Evolutionary conservation across 2,888 invertebrate species (phyloP).

Genomic region (Amphipoea oculea): DNA sequence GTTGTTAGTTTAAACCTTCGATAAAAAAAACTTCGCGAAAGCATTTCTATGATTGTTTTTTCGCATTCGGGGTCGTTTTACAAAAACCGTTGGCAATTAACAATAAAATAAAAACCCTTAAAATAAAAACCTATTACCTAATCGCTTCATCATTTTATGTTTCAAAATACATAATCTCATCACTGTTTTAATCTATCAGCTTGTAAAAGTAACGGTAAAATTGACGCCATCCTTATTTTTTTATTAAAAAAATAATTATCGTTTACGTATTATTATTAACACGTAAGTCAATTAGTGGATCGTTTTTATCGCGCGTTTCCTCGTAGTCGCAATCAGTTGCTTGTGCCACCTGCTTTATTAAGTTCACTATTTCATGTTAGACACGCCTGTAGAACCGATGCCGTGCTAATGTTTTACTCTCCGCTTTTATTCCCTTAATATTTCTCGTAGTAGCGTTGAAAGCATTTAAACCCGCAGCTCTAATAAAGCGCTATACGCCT

Average conservation of each 20-base stretch:
- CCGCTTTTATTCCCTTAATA: slow-evolving; percentile 73
- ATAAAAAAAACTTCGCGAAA: slow-evolving; percentile 1
- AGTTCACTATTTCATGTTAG: slow-evolving; percentile 73
- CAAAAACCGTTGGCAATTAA: neutral
- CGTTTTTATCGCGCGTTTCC: slow-evolving; percentile 35
- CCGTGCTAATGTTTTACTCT: slow-evolving; percentile 72
- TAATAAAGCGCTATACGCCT: slow-evolving; percentile 50
- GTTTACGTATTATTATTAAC: slow-evolving; percentile 11
- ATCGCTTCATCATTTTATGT: neutral
- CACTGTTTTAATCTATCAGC: slow-evolving; percentile 11
- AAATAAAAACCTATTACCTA: slow-evolving; percentile 1
- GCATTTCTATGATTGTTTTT: neutral
- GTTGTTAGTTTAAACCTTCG: neutral
- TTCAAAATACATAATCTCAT: slow-evolving; percentile 17
- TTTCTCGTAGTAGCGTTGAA: slow-evolving; percentile 68
- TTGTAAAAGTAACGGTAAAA: slow-evolving; percentile 42
- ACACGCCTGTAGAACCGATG: slow-evolving; percentile 71
- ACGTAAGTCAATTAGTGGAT: slow-evolving; percentile 44
- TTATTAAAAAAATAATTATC: slow-evolving; percentile 10
- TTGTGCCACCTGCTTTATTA: slow-evolving; percentile 62
- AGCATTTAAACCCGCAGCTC: slow-evolving; percentile 35
- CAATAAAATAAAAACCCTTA: slow-evolving; percentile 3
- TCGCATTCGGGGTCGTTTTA: neutral
- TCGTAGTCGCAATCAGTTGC: slow-evolving; percentile 36
- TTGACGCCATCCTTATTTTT: neutral